Conservation (phyloP, 2,113 vertebrate species). For the Gopherus evgoodei region DNA sequence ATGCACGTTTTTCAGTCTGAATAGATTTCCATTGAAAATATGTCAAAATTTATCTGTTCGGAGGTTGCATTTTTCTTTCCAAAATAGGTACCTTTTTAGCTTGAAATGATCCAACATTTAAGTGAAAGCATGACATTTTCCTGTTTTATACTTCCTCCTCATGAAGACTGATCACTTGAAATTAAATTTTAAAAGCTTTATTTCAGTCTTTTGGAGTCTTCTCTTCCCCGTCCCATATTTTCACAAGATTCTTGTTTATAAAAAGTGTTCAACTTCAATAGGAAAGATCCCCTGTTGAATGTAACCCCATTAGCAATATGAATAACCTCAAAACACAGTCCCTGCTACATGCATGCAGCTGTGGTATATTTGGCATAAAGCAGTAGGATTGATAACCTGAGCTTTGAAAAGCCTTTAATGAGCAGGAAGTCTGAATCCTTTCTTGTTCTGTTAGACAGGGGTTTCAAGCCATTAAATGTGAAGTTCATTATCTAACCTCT, state of each 20-base stretch:
- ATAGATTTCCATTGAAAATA: neutral
- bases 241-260: neutral
- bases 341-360: neutral
- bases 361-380: neutral
- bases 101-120: neutral
- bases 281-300: rapidly evolving
- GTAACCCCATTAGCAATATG: rapidly evolving
- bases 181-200: neutral
- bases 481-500: neutral
- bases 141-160: neutral
- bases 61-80: neutral
- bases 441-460: neutral
- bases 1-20: neutral
- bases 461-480: neutral
- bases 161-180: slow-evolving; percentile 25
- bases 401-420: neutral
- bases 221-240: neutral
- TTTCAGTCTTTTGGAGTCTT: neutral
- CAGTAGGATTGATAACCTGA: neutral
- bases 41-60: neutral
- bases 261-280: neutral
- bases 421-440: neutral
- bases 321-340: neutral
- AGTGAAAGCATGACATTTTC: neutral
- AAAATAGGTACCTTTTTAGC: neutral